Evolutionary conservation across 2,888 invertebrate genomes (phyloP), one percentile per base, ranked within the genome.

Genomic region (Xanthostigma xanthostigma): DNA sequence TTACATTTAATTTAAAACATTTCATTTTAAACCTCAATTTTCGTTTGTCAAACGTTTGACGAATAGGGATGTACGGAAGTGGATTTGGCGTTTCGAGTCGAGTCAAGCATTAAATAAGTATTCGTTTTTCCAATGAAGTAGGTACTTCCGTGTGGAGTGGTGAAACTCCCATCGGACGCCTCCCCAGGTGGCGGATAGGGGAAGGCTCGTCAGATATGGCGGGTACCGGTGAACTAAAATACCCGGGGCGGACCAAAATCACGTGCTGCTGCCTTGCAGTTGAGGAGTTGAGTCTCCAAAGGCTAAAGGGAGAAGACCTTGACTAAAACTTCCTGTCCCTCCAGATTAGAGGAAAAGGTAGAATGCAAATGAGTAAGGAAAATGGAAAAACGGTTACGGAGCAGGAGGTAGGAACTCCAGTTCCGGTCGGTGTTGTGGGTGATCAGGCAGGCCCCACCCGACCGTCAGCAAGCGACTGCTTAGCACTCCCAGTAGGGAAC

Each of bases 111-210:
- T n/a, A n/a, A n/a, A n/a, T n/a, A n/a, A n/a, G n/a, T n/a, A n/a
- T n/a, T n/a, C n/a, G n/a, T n/a, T 17, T 17, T 17, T 17, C 4
- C 17, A 17, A 4, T 17, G 17, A 17, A 17, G 17, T n/a, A n/a
- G n/a, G n/a, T n/a, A n/a, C n/a, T 40, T 37, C 39, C 12, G 39
- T n/a, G 40, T 17, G 45, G 17, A 40, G 36, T 45, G 38, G 37
- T 34, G 17, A 45, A 27, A 39, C 37, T 45, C 38, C 48, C 48
- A 48, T 36, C 12, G 48, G 43, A 36, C 48, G 48, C 42, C 45
- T 51, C 51, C 50, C 49, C 51, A 49, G 46, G 51, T 51, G 51
- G 50, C 48, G 51, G 50, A 49, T 51, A 48, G 53, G 50, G 49
- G 49, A 50, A 51, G 17, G 47, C 48, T 47, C 43, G 27, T 45